These are phyloP conservation scores for Perca schrenkii DNA, from an alignment of 2,113 vertebrate species.

Conservation along the genomic window DNA sequence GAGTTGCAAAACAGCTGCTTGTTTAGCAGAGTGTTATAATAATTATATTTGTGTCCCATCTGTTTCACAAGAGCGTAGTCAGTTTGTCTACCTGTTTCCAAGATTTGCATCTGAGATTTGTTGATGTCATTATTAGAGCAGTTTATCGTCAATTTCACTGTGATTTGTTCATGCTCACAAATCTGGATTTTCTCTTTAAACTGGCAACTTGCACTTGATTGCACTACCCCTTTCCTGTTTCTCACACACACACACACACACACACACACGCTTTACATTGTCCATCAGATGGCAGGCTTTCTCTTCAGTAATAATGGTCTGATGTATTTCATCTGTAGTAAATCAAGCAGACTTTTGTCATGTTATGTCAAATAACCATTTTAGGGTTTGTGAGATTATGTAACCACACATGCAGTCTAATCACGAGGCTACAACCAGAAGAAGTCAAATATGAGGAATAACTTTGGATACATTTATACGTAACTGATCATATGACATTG, in stretches of 20 bases:
- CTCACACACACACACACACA: neutral
- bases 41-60: neutral
- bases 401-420: neutral
- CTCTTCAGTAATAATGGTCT: slow-evolving; percentile 18
- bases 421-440: neutral
- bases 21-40: too few species aligned
- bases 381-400: neutral
- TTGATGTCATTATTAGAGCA: neutral
- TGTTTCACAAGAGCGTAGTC: neutral
- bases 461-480: neutral
- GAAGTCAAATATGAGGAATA: neutral
- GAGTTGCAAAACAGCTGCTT: neutral
- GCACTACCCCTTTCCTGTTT: neutral
- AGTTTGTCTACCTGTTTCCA: neutral
- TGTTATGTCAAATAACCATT: neutral
- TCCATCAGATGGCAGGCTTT: slow-evolving; percentile 71
- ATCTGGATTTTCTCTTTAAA: neutral
- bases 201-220: neutral
- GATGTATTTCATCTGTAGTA: neutral
- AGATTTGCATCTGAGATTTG: neutral
- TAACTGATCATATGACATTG: slow-evolving; percentile 1
- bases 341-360: neutral
- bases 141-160: neutral
- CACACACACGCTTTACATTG: neutral
- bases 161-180: neutral